Evolutionary conservation across 2,888 invertebrate genomes (phyloP), one percentile per base, ranked within the genome.

Genomic region (Bellardia bayeri): DNA sequence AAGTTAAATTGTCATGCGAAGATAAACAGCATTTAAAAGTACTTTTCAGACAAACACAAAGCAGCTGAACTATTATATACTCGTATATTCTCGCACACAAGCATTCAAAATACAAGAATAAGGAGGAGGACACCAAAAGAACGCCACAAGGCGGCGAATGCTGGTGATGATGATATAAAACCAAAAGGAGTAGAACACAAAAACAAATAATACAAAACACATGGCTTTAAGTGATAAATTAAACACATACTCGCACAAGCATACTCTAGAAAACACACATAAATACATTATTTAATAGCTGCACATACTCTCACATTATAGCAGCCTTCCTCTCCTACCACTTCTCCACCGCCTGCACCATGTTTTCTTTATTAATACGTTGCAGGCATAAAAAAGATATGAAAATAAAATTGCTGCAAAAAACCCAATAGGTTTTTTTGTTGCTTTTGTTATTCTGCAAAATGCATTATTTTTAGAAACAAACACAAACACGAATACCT

Each of bases 1-100:
- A 89, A 90, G 89, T 88, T 89, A 89, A 90, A 89, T 90, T 90
- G 90, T 90, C 90, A 88, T 88, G 88, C 76, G 88, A 89, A 90
- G 89, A 90, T 90, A 90, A 90, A 90, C 89, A 90, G 89, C 89
- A 89, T 89, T 87, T 84, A 88, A 86, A 89, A 89, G 84, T 80
- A 88, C 89, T 85, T 87, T 86, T 64, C 87, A 82, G 80, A 72
- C 68, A 78, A 80, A 78, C 13, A 63, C 68, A 76, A 66, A 78
- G 30, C 64, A 45, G 54, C 40, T 64, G n/a, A 49, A 40, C 40
- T 64, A 23, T n/a, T 54, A 49, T 51, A 16, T 23, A 23, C 23
- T 23, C 51, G 40, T 3, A 49, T 7, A 54, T 11, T 64, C 14
- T 69, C n/a, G 51, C 2, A 45, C 13, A 51, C 5, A 30, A 64